Evolutionary conservation across 2,888 invertebrate genomes (phyloP), one percentile per base, ranked within the genome.

Genomic region (Crossocerus cetratus): DNA sequence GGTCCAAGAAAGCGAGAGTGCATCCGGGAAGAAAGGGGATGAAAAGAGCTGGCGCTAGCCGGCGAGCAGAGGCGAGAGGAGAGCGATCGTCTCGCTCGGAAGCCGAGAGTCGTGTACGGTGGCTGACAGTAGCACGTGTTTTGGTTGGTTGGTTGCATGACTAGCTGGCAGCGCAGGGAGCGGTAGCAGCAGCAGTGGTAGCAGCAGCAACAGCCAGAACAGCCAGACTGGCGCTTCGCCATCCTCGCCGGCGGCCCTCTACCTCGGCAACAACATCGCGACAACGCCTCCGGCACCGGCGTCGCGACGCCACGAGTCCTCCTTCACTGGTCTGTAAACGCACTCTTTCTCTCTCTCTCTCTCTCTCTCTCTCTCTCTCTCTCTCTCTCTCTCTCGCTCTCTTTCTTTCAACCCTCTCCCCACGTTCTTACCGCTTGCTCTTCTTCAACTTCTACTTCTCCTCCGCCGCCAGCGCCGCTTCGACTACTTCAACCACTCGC

Each of bases 121-220:
- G 80, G 84, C 84, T 84, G 81, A 86, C 80, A 76, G 80, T 84
- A 80, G 83, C 81, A 82, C 80, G 84, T 85, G 73, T 82, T 77
- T 84, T 84, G 83, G 85, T 85, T 88, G 88, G 87, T 89, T 88
- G 88, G 85, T 90, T 90, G 90, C 90, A 89, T 90, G 90, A 88
- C 85, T 88, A 83, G 87, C 80, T 81, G 84, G 86, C 77, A 81
- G 78, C 82, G 84, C 84, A 71, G 82, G 81, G 80, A 85, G 86
- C 71, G 81, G 84, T 77, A 82, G 84, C 83, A 85, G 84, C 83
- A 85, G 86, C 83, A 83, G 84, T 74, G 86, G 87, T 82, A 86
- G 88, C 84, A 88, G 89, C 85, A 88, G 77, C 84, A 88, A 84
- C 87, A 90, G 89, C 86, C 89, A 89, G 69, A 89, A 89, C 87